phyloP scores from a whole-genome alignment of 2,888 invertebrate genomes.

The Lucinisca nassula region DNA sequence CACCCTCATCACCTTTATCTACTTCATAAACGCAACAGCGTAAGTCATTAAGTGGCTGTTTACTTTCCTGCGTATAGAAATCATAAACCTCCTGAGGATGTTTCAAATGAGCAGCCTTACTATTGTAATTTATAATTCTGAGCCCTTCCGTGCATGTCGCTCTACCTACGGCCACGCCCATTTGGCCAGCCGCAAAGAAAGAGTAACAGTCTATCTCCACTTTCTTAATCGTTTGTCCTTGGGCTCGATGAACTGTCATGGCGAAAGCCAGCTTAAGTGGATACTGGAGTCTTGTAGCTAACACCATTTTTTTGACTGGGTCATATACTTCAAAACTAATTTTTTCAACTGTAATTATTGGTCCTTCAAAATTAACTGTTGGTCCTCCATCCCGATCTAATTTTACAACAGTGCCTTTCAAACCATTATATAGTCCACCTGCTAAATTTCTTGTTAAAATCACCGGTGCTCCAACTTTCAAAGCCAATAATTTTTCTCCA shows the following conservation, averaged over 20 bases:
- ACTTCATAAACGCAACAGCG: neutral
- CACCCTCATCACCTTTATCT: neutral
- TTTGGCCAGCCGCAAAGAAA: slow-evolving; percentile 14
- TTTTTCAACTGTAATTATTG: neutral
- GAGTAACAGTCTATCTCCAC: slow-evolving; percentile 27
- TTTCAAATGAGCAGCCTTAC: neutral
- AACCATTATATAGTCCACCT: neutral
- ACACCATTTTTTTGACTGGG: neutral
- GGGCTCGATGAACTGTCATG: slow-evolving; percentile 12
- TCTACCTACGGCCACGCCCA: slow-evolving; percentile 30
- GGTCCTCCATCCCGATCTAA: neutral
- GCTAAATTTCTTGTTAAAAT: neutral
- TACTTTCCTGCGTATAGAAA: neutral
- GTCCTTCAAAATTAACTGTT: neutral
- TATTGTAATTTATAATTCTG: slow-evolving; percentile 1
- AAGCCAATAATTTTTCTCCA: neutral
- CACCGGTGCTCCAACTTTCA: slow-evolving; percentile 14
- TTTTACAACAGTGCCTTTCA: neutral
- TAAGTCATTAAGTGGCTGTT: neutral
- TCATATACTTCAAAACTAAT: slow-evolving; percentile 15
- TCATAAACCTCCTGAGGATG: neutral
- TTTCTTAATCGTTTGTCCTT: neutral
- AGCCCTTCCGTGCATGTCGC: neutral
- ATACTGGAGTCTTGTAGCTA: slow-evolving; percentile 8
- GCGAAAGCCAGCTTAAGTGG: slow-evolving; percentile 19